Percentiles rank a stretch among this genome's conserved stretches.
These are phyloP conservation scores for Eulemur rufifrons DNA, from an alignment of 2,113 vertebrate genomes.

Conservation along the genomic window DNA sequence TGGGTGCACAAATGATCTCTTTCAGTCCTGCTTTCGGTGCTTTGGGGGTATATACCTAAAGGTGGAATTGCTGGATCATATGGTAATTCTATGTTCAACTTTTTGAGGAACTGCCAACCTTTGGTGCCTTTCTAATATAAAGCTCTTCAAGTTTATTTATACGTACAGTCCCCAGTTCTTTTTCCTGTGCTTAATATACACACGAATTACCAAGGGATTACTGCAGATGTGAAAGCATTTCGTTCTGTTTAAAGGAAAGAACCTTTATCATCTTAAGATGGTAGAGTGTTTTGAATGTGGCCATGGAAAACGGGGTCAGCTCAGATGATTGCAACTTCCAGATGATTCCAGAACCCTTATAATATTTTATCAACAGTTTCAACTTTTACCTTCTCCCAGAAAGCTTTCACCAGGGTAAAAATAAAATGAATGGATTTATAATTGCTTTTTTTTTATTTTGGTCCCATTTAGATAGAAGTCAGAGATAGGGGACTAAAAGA, in stretches of 20 bases:
- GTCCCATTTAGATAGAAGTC: background rate
- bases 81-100: slow-evolving; percentile 48
- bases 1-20: background rate
- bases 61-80: background rate
- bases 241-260: slow-evolving; percentile 53
- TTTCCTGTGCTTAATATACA: slow-evolving; percentile 55
- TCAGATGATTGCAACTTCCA: slow-evolving; percentile 31
- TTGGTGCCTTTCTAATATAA: slow-evolving; percentile 55
- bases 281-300: slow-evolving; percentile 16
- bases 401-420: slow-evolving; percentile 43
- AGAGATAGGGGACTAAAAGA: background rate
- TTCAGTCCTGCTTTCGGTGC: background rate
- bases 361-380: slow-evolving; percentile 4
- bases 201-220: slow-evolving; percentile 29
- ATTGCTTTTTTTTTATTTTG: slow-evolving; percentile 17
- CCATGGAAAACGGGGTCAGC: slow-evolving; percentile 17
- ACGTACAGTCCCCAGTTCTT: slow-evolving; percentile 26
- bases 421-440: slow-evolving; percentile 26
- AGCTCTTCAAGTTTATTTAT: slow-evolving; percentile 60
- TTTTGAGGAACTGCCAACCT: slow-evolving; percentile 38
- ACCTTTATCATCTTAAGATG: background rate
- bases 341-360: slow-evolving; percentile 11
- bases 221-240: slow-evolving; percentile 38
- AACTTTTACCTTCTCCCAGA: slow-evolving; percentile 40
- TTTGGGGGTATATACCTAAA: background rate